Evolutionary conservation across 1,140 invertebrate species (phyloP), one percentile per base, ranked within the genome.

Genomic region (Cecropterus lyciades): DNA sequence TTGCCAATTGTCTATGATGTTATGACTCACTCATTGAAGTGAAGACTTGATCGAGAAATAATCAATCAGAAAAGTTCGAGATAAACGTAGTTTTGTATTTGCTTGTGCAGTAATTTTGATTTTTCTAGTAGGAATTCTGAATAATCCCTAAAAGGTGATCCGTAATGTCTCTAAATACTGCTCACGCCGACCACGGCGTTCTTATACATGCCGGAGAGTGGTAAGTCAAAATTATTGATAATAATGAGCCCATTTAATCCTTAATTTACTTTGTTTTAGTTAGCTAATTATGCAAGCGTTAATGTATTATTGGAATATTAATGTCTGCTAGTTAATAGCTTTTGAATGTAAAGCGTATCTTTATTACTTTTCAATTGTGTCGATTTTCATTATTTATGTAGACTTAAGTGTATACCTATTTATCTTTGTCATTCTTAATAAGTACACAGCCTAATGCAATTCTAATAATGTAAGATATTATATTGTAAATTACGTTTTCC

Each of bases 161-260:
- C 24, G 94, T 85, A 70, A 98, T 99, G 98, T 97, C 97, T 68
- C 90, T 99, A 63, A 99, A 99, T 87, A 98, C 97, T 62, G 97
- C 97, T 59, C 98, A 99, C 85, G 95, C 96, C 11, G 97, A 97
- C 82, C 96, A 96, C 48, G 98, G 98, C 13, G 97, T 99, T 24
- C 93, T 99, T 30, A 97, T 99, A 76, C 97, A 98, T 88, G 94
- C 96, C 68, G 97, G 97, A 75, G 98, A 99, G 95, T 95, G 95
- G 98, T 98, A 95, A 96, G 95, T 85, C 48, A 48, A 60, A 48
- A 33, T 37, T 37, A 0, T 24, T 59, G 17, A 16, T 59, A 46
- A 16, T 4, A 20, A 59, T 46, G 10, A 5, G 9, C 33, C 10
- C 14, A 24, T 24, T 24, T 24, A 24, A 3, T 24, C n/a, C 53